Evolutionary conservation across 2,797 vertebrate species (phyloP), one percentile per base, ranked within the genome.

Genomic region (Podarcis siculus): DNA sequence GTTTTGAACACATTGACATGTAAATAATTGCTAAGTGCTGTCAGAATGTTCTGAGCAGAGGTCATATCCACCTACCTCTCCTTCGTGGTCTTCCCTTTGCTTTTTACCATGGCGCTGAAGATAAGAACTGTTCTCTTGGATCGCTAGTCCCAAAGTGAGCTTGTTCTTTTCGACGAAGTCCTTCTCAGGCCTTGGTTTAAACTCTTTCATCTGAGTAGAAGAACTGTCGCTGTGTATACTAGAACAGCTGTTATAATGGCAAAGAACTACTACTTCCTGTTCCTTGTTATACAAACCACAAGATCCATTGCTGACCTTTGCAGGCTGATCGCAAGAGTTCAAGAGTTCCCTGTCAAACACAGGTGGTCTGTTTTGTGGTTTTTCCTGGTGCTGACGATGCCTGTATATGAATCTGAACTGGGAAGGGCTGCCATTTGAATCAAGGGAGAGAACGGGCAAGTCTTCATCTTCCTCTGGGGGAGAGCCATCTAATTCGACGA

Each of bases 141-240:
- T 45, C 8, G 69, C 96, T 9, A 97, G 87, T 0, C 98, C 98
- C 92, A 99, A 95, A 30, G 98, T 98, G 86, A 12, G 80, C 90
- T 97, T 98, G 93, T 99, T 99, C 39, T 95, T 97, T 86, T 97
- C 95, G 75, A 99, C 97, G 71, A 98, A 97, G 93, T 98, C 94
- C 66, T 95, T 95, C 55, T 82, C 96, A n/a, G 42, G 80, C 85
- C 83, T 96, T 76, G 49, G 94, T 66, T 2, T 87, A 30, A 19
- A 66, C 79, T 86, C 79, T 1, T 79, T 91, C 2, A 77, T 86
- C 12, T 10, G 82, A 12, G 89, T 73, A 91, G 91, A 85, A 79
- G 84, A 89, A 37, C 86, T 82, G 5, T 7, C 71, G 25, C 89
- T 86, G 3, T 81, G 3, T 78, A 79, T 88, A 42, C 92, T 87